A percentile compares a stretch with the other conserved stretches of the same genome.
phyloP scores from a whole-genome alignment of 2,888 invertebrate species.

The Acanthopleura granulata region DNA sequence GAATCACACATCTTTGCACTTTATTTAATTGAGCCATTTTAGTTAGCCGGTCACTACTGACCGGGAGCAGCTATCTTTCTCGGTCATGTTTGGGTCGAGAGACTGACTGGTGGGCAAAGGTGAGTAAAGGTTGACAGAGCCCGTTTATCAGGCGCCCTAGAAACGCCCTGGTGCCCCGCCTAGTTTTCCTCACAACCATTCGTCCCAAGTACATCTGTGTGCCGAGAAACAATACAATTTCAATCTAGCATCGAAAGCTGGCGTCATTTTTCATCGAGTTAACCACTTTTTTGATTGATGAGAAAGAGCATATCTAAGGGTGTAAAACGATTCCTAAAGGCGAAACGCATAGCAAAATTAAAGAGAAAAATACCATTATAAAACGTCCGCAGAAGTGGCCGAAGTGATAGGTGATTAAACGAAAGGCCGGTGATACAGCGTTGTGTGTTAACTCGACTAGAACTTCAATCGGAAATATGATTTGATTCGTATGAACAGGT shows the following conservation, averaged over 20 bases:
- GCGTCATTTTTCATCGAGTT: not conserved
- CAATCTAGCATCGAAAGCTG: not conserved
- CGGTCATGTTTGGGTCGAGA: not conserved
- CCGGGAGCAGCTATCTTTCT: not conserved
- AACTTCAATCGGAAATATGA: slow-evolving; percentile 12
- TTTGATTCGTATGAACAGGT: slow-evolving; percentile 7
- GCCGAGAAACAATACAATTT: not conserved
- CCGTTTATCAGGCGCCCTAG: slow-evolving; percentile 1
- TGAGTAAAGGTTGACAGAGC: not conserved
- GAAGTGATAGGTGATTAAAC: slow-evolving; percentile 5
- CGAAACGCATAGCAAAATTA: not conserved
- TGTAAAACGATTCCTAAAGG: slow-evolving; percentile 12
- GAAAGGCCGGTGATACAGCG: not conserved
- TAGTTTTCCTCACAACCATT: not conserved
- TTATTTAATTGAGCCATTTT: not conserved
- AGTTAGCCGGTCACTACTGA: not conserved
- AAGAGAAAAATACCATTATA: slow-evolving; percentile 11
- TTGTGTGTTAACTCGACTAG: not conserved
- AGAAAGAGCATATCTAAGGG: slow-evolving; percentile 10
- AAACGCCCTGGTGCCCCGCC: not conserved
- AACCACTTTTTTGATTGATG: not conserved
- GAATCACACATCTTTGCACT: slow-evolving; percentile 8
- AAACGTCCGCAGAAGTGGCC: slow-evolving; percentile 3
- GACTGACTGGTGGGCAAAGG: not conserved
- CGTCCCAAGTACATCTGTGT: too few relatives aligned